Conservation (phyloP, 1,140 invertebrate genomes). For the Myzus persicae region DNA sequence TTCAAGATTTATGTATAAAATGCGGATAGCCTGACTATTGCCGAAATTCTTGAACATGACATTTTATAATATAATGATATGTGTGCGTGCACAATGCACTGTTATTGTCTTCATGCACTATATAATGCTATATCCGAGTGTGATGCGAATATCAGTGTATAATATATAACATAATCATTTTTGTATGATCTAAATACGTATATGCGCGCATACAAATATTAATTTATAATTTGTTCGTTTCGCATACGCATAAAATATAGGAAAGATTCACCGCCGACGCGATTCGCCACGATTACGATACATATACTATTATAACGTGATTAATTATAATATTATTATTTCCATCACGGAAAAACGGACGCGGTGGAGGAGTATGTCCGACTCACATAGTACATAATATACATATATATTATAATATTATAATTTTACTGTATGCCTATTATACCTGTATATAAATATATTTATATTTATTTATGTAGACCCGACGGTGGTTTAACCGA, state of each 20-base stretch:
- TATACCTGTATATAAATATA: not conserved
- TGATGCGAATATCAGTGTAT: not conserved
- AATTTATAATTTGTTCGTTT: conserved; percentile 1
- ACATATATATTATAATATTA: not conserved
- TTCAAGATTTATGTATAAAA: not conserved
- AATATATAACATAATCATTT: not conserved
- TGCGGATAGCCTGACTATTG: not conserved
- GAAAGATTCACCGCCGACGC: not conserved
- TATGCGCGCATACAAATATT: not conserved
- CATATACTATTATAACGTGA: not conserved
- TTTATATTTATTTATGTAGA: not conserved
- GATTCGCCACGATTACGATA: not conserved
- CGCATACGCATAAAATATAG: not conserved
- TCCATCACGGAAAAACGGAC: not conserved
- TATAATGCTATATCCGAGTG: not conserved
- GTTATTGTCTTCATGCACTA: not conserved
- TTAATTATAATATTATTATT: conserved; percentile 30
- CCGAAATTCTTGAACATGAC: not conserved
- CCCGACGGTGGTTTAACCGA: not conserved
- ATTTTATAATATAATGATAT: not conserved
- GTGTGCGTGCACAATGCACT: too few relatives aligned
- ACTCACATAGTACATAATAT: not conserved
- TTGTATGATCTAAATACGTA: not conserved
- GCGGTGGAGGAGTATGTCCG: not conserved
- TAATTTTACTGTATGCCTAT: not conserved